Conservation (phyloP, 2,888 invertebrate species). For the Boloria selene region DNA sequence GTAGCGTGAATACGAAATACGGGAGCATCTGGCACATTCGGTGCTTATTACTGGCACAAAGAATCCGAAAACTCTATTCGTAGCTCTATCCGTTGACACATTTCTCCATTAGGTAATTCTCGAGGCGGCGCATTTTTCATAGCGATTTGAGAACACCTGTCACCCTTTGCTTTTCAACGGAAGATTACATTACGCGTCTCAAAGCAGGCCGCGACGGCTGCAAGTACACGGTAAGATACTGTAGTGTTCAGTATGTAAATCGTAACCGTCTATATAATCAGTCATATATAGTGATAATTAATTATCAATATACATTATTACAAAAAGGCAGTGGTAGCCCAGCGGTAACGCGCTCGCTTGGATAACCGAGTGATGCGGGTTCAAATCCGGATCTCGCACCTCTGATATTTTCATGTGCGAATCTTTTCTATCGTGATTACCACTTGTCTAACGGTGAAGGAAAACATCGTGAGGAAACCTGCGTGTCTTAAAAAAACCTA, state of each 20-base stretch:
- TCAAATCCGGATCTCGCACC: too few relatives aligned
- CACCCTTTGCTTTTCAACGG: slow-evolving; percentile 61
- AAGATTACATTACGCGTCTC: slow-evolving; percentile 74
- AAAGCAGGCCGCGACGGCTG: slow-evolving; percentile 46
- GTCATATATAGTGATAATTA: neutral
- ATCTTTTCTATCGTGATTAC: too few relatives aligned
- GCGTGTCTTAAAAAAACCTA: too few relatives aligned
- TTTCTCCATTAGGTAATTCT: slow-evolving; percentile 72
- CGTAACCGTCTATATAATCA: neutral
- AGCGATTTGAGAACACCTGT: slow-evolving; percentile 73
- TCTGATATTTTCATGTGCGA: too few relatives aligned
- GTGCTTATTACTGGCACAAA: slow-evolving; percentile 72
- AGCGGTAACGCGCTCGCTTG: too few relatives aligned
- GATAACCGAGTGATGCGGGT: too few relatives aligned
- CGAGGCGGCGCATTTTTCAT: slow-evolving; percentile 72
- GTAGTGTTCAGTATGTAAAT: neutral
- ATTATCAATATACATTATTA: neutral
- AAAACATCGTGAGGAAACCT: too few relatives aligned
- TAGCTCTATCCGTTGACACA: slow-evolving; percentile 61
- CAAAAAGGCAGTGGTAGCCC: too few relatives aligned
- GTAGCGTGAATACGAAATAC: slow-evolving; percentile 42
- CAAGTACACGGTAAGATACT: neutral
- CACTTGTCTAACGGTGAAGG: too few relatives aligned
- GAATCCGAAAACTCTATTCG: slow-evolving; percentile 62
- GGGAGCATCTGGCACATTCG: slow-evolving; percentile 59